Conservation (phyloP, 2,113 vertebrate genomes). For the Turdus rufiventris region DNA sequence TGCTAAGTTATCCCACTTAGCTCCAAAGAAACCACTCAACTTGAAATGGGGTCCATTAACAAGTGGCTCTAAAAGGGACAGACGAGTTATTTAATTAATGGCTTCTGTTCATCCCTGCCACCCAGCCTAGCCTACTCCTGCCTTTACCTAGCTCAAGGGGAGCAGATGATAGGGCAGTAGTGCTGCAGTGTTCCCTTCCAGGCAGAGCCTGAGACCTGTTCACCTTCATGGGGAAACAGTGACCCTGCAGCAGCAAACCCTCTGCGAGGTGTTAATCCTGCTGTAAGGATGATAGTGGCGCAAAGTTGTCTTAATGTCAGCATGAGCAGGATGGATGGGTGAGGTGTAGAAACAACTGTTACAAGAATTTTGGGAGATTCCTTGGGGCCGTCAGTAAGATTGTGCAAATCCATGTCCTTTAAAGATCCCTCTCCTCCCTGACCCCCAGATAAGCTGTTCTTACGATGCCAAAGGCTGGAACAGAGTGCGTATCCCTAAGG, state of each 20-base stretch:
- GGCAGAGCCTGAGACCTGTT: neutral
- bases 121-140: neutral
- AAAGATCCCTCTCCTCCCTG: neutral
- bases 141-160: neutral
- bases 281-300: neutral
- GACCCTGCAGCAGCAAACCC: neutral
- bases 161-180: neutral
- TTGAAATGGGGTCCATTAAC: neutral
- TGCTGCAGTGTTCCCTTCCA: neutral
- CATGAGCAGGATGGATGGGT: neutral
- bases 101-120: neutral
- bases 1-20: neutral
- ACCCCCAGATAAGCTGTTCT: neutral
- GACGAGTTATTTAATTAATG: neutral
- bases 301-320: neutral
- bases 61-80: neutral
- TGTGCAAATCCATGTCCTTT: neutral
- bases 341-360: neutral
- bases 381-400: neutral
- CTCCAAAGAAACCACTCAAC: neutral
- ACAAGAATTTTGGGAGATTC: neutral
- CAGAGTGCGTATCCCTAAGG: neutral
- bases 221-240: neutral
- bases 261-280: neutral
- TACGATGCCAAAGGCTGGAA: neutral